Evolutionary conservation across 2,797 vertebrate genomes (phyloP), one percentile per base, ranked within the genome.

Genomic region (Salarias fasciatus): DNA sequence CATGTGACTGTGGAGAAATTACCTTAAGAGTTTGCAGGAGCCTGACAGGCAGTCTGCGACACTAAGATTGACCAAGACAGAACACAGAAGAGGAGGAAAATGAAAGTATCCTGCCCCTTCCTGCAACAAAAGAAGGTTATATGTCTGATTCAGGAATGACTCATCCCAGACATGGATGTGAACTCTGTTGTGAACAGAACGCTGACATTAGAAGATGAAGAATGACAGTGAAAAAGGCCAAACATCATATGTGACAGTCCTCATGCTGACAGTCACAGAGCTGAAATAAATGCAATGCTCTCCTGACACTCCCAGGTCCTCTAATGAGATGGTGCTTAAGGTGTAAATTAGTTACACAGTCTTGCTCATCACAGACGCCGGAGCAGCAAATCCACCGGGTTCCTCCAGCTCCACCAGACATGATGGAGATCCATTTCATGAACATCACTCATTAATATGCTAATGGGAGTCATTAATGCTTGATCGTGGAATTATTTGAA

Each of bases 391-490:
- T 83, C 80, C 82, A 78, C 65, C 47, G 82, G 83, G 85, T 53
- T 57, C 77, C 72, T 77, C 61, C 51, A 54, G 14, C 79, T 81
- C 69, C 66, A 79, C 40, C 63, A 77, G 72, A 79, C 80, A 67
- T 72, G 80, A 80, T 77, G 78, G 64, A 85, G 72, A 82, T 83
- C 86, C 75, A 46, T 86, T 86, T 80, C 73, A 76, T 53, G 72
- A 84, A 86, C 77, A 82, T 83, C 75, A 69, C 76, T 89, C 82
- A 86, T 92, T 89, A 89, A 90, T 85, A 91, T 91, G 86, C 77
- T 86, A 90, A 89, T 88, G 75, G 13, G 0, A 63, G 72, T 76
- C 71, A 88, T 88, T 89, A 89, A 83, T 84, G 77, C 59, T 74
- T 86, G 77, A 86, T 79, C 72, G 74, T n/a, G 1, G 79, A 85